These are phyloP conservation scores for Delichon dasypus DNA, from an alignment of 2,797 vertebrate species.

Conservation along the genomic window DNA sequence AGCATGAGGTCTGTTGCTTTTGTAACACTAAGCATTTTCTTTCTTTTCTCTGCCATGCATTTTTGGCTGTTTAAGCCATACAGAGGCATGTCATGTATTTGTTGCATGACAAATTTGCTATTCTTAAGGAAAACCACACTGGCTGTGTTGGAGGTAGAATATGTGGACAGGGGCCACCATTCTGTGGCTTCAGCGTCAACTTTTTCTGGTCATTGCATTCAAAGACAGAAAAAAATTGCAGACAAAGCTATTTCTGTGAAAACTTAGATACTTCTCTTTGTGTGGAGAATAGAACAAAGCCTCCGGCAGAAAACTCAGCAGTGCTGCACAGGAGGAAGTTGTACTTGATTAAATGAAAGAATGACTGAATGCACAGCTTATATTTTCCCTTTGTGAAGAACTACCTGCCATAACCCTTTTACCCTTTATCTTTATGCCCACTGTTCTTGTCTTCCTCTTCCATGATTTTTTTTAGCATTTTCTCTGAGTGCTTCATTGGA, in stretches of 20 bases:
- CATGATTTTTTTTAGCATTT: not conserved
- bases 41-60: constrained; percentile 6
- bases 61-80: constrained; percentile 7
- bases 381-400: not conserved
- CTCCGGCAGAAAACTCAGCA: not conserved
- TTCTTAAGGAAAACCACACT: constrained; percentile 9
- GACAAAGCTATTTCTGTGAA: constrained; percentile 5
- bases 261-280: not conserved
- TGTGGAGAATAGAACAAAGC: not conserved
- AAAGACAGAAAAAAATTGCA: constrained; percentile 14
- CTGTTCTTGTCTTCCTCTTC: not conserved
- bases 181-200: constrained; percentile 1
- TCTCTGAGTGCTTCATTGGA: not conserved
- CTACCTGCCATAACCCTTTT: not conserved
- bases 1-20: constrained; percentile 25
- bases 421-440: not conserved
- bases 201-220: not conserved
- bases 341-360: not conserved
- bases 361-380: not conserved
- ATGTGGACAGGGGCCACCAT: not conserved
- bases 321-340: not conserved
- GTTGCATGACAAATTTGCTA: not conserved
- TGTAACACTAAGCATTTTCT: constrained; percentile 28
- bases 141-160: not conserved
- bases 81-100: not conserved